Base-by-base conservation (phyloP, 2,113 vertebrate genomes). In the Aldabrachelys gigantea region DNA sequence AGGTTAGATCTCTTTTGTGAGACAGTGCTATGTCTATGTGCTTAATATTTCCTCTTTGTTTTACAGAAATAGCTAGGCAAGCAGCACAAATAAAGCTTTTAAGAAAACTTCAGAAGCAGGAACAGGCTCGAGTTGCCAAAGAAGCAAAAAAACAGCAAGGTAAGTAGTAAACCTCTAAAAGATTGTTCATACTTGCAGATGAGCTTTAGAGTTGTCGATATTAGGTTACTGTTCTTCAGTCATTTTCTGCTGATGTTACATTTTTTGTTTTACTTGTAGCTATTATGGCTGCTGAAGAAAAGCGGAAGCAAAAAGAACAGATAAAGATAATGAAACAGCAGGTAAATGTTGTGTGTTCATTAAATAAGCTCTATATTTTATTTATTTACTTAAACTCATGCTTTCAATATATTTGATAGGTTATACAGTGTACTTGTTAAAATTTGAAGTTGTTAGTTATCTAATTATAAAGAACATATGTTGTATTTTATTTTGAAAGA, bases 321-420 rank as follows among this genome's bases (percentile, higher is more conserved):
- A 98, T 99, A 92, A 99, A 99, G 98, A 99, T 99, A 97, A 97
- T 99, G 96, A 99, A 99, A 95, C 99, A 99, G 93, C 99, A 99
- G 99, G 99, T 99, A 99, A 93, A 22, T 22, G 91, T 56, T 17
- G n/a, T 89, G 27, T 47, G 13, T 81, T 38, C 83, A 83, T 52
- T 90, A 80, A 91, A 79, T 84, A 54, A 27, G 1, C 4, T 89
- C 41, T 85, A 75, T 35, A 47, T 89, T 11, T 24, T 35, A 7
- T 69, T 90, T 91, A 76, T 88, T 84, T 38, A 41, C 3, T 91
- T 21, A 72, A 1, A 62, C 76, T 59, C 16, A 3, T 4, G 1
- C 54, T 54, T 69, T 94, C 44, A 78, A 50, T 54, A 84, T 76
- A 50, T 78, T 80, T 80, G 62, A 6, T 85, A 78, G 78, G 54